Conservation (phyloP, 2,797 vertebrate genomes). For the Lycodopsis pacificus region DNA sequence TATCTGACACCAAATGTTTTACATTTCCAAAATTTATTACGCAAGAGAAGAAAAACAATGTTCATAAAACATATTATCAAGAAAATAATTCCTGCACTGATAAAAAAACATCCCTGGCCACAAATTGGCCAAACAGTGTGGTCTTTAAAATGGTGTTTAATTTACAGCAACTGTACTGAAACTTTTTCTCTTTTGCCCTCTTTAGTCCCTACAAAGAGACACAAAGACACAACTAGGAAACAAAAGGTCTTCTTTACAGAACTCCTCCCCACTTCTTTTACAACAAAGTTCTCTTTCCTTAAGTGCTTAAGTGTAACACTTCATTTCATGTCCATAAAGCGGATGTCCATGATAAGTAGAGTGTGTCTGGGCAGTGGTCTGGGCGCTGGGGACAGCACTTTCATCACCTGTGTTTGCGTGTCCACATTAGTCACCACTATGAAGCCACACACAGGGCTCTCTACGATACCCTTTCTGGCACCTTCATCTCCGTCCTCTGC, state of each 20-base stretch:
- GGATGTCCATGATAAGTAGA: conserved; percentile 98
- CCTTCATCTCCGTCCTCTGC: conserved; percentile 83
- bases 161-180: conserved; percentile 20
- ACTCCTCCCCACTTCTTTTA: not conserved
- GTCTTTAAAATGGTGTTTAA: conserved; percentile 31
- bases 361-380: conserved; percentile 94
- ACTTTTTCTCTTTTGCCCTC: not conserved
- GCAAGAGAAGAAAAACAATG: conserved; percentile 8
- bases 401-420: conserved; percentile 94
- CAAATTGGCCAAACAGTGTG: conserved; percentile 20
- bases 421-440: conserved; percentile 97
- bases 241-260: not conserved
- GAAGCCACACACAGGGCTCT: conserved; percentile 91
- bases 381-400: conserved; percentile 93
- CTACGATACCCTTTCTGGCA: conserved; percentile 79
- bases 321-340: conserved; percentile 97
- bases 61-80: conserved; percentile 38
- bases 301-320: not conserved
- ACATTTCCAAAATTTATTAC: conserved; percentile 54
- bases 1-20: conserved; percentile 16
- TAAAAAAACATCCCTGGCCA: conserved; percentile 40
- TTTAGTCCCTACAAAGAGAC: conserved; percentile 15
- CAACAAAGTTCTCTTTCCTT: not conserved
- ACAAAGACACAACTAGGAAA: conserved; percentile 11
- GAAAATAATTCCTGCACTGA: conserved; percentile 15